Base-by-base conservation (phyloP, 2,888 invertebrate species). In the Prenolepis imparis region DNA sequence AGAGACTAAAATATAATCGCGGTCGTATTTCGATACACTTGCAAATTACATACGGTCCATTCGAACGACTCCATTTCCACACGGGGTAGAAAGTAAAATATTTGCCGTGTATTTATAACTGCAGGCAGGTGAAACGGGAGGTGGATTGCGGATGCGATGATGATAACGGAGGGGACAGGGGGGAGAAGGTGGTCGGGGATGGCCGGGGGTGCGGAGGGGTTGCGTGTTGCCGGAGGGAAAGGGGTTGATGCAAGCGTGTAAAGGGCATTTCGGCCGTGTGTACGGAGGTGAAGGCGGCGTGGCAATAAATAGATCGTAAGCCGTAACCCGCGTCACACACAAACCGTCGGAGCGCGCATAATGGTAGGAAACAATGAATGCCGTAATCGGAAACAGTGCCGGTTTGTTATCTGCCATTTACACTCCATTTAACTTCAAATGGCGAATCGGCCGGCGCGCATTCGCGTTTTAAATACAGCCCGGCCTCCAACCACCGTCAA, bases 341-440 rank as follows among this genome's bases (percentile, higher is more conserved):
- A 92, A 94, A 94, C 94, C 93, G 93, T 91, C 93, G 93, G 92
- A 94, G 94, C 93, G 94, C 93, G 94, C 94, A 94, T 95, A 95
- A 95, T 94, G 93, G 94, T 93, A 93, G 94, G 94, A 95, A 95
- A 94, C 95, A 94, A 95, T 95, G 94, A 94, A 94, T 94, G 93
- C 94, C 92, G 92, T 94, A 94, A 95, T 95, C 95, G 94, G 94
- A 94, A 94, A 94, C 94, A 93, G 94, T 93, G 93, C 94, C 93
- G 94, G 94, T 94, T 94, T 94, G 95, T 95, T 95, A 95, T 95
- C 95, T 95, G 94, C 94, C 94, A 94, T 94, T 95, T 93, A 94
- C 94, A 94, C 94, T 93, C 95, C 94, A 95, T 95, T 95, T 94
- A 95, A 95, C 94, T 95, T 94, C 92, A 94, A 94, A 94, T 94